phyloP scores from a whole-genome alignment of 2,797 vertebrate species.

The Melopsittacus undulatus region DNA sequence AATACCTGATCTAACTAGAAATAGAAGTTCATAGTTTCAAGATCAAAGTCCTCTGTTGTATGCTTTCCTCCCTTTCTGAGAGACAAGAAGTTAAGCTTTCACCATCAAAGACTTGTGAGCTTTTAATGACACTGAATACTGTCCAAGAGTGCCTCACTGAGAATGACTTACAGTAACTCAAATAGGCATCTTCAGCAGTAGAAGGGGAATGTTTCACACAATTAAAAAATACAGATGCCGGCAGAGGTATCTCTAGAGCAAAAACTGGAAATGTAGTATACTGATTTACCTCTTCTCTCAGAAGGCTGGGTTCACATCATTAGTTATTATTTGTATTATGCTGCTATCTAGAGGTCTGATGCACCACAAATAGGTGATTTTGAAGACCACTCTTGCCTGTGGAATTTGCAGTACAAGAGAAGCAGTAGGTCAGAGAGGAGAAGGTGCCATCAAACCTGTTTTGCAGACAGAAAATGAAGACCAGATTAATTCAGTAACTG shows the following conservation, averaged over 20 bases:
- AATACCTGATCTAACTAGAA: not conserved
- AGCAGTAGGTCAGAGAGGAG: not conserved
- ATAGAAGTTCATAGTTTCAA: not conserved
- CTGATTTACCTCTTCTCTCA: not conserved
- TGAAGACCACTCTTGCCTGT: not conserved
- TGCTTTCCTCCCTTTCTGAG: not conserved
- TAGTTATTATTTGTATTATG: slow-evolving; percentile 40
- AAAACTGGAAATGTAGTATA: not conserved
- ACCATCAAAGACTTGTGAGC: not conserved
- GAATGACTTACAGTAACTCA: not conserved
- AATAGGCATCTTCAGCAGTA: not conserved
- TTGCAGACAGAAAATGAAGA: not conserved
- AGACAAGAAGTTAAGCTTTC: not conserved
- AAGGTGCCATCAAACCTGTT: not conserved
- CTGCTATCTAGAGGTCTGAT: slow-evolving; percentile 44
- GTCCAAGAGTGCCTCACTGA: not conserved
- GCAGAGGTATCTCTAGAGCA: not conserved
- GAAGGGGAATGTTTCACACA: not conserved
- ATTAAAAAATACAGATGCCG: not conserved
- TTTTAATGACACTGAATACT: not conserved
- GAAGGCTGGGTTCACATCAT: not conserved
- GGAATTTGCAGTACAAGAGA: not conserved
- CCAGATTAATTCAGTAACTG: not conserved
- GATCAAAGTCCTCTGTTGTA: not conserved
- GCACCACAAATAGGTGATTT: not conserved